These are phyloP conservation scores for Aspidiotus destructor DNA, from an alignment of 2,888 invertebrate genomes.

Conservation along the genomic window DNA sequence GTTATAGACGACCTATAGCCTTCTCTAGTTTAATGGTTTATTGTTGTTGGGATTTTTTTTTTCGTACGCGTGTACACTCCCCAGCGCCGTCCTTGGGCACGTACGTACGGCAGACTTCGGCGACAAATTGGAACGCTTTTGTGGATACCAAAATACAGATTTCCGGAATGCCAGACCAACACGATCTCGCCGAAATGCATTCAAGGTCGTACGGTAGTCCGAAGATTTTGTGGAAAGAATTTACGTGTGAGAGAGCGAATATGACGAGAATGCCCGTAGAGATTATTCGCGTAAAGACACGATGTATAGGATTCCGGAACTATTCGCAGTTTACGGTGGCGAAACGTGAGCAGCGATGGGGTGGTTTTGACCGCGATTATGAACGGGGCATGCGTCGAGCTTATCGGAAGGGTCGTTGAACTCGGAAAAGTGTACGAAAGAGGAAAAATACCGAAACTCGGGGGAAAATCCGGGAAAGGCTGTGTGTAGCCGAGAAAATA, in stretches of 20 bases:
- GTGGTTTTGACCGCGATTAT: too few relatives aligned
- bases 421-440: conserved; percentile 5
- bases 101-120: too few relatives aligned
- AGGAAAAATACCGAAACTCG: conserved; percentile 9
- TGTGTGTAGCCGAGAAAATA: background rate
- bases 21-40: background rate
- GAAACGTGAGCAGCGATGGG: too few relatives aligned
- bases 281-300: too few relatives aligned
- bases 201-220: too few relatives aligned
- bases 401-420: conserved; percentile 15
- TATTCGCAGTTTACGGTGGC: too few relatives aligned
- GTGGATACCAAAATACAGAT: background rate
- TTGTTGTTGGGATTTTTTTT: conserved; percentile 1
- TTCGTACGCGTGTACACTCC: background rate
- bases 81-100: background rate
- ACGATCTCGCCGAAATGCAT: background rate
- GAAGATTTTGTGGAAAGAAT: too few relatives aligned
- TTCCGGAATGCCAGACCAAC: conserved; percentile 2
- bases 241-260: too few relatives aligned
- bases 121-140: too few relatives aligned
- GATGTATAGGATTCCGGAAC: too few relatives aligned
- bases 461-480: conserved; percentile 27
- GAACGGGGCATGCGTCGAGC: background rate
- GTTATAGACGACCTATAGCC: background rate
- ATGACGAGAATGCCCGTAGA: too few relatives aligned